Evolutionary conservation across 2,113 vertebrate species (phyloP), one percentile per base, ranked within the genome.

Genomic region (Pitta sordida): DNA sequence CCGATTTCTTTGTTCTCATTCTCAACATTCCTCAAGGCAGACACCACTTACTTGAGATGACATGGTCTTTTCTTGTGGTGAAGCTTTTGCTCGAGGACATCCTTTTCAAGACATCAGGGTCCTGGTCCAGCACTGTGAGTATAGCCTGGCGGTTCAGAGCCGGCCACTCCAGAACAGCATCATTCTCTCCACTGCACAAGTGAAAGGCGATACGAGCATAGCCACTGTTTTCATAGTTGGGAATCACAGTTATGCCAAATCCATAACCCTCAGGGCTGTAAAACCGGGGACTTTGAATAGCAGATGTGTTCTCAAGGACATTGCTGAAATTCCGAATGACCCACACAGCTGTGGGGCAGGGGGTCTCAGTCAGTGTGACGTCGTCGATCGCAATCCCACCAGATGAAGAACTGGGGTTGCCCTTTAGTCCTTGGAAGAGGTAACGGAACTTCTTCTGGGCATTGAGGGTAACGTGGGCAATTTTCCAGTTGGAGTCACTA

Each of bases 341-440:
- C 99, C 98, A 99, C 64, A 98, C 98, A 0, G 96, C 97, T 5
- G 93, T 91, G 11, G 99, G 99, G 86, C 99, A 99, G 10, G 97
- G 98, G 0, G 95, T 98, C 93, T 99, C 99, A 0, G 97, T 97
- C 82, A 99, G 97, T 14, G 98, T 98, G 93, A 99, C 82, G 30
- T 99, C 99, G 23, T 99, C 99, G 0, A 99, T 95, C 73, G 90
- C 97, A 95, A 99, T 98, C 14, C 98, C 98, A 21, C 99, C 99
- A 3, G 14, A 11, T 1, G 98, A 98, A 23, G 91, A 88, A 26
- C 41, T 48, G 43, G 98, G 87, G 56, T 96, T 46, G 3, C 98
- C 98, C 7, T 96, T 98, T 26, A 98, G 83, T 8, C 97, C 99
- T 92, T 99, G 99, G 96, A 99, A 99, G 49, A 97, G 65, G 63